Evolutionary conservation across 2,888 invertebrate genomes (phyloP), one percentile per base, ranked within the genome.

Genomic region (Acanthoscelides obtectus): DNA sequence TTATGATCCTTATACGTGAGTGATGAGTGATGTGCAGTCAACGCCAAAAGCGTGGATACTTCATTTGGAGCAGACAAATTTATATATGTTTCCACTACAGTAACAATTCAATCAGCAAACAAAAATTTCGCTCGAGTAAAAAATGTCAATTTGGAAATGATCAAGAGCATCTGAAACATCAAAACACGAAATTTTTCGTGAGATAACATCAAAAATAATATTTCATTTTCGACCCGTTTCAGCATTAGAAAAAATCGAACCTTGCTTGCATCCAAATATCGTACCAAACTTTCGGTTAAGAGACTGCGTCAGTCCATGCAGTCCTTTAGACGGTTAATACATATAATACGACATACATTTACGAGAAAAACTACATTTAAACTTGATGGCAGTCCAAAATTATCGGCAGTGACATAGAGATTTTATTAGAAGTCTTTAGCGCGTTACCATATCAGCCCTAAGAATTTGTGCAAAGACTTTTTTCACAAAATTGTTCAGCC

Each of bases 321-420:
- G 82, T 70, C 66, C 70, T 65, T 25, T 45, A 12, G 17, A 45
- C 12, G 12, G 45, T 45, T 45, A n/a, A 45, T 45, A 45, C 45
- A 25, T 73, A 70, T 74, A 79, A 74, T 75, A 77, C 73, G 75
- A 79, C 75, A 78, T 74, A 80, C 77, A 79, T 76, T 76, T 77
- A 78, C 76, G 77, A 77, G 45, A 45, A 45, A 78, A 78, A 78
- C 77, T 80, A 81, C 77, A 70, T 77, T 79, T 77, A 22, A 77
- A 74, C 76, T 77, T 78, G 79, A 79, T 85, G 84, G 84, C 84
- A 85, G 84, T 84, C 82, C 83, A 82, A 83, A 81, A 78, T 81
- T 81, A 80, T 84, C 85, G 85, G 85, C 85, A 85, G 85, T 85
- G 85, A 79, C 74, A 75, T 75, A 73, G 72, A 72, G 72, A 69